These are phyloP conservation scores for Raja brachyura DNA, from an alignment of 2,113 vertebrate species.

Conservation along the genomic window DNA sequence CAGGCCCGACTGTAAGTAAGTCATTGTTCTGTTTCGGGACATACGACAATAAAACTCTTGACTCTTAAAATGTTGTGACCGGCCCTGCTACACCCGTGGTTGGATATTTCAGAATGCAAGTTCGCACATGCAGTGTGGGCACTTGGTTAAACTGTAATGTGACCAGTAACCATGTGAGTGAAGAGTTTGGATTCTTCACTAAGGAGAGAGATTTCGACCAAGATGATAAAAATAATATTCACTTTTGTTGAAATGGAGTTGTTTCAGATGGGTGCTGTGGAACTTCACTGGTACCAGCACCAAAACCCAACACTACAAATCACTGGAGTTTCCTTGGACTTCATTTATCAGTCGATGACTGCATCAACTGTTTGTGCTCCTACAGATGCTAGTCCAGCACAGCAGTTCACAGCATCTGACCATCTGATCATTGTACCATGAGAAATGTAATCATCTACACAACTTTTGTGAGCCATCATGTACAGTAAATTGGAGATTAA, in stretches of 20 bases:
- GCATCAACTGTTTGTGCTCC: background rate
- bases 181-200: background rate
- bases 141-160: background rate
- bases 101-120: background rate
- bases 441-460: background rate
- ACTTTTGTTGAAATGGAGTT: background rate
- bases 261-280: background rate
- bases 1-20: background rate
- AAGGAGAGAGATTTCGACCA: background rate
- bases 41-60: no score
- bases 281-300: background rate
- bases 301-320: background rate
- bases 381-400: background rate
- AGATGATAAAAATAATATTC: background rate
- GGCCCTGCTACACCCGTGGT: background rate
- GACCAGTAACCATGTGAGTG: background rate
- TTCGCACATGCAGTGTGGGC: background rate
- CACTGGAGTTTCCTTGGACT: background rate
- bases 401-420: background rate
- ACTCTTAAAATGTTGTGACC: no score
- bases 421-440: background rate
- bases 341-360: background rate
- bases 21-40: no score
- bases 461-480: background rate
- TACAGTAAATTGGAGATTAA: background rate